Percentiles rank a stretch among this genome's conserved stretches.
phyloP scores from a whole-genome alignment of 2,888 invertebrate species.

The Drosophila anomalipes region DNA sequence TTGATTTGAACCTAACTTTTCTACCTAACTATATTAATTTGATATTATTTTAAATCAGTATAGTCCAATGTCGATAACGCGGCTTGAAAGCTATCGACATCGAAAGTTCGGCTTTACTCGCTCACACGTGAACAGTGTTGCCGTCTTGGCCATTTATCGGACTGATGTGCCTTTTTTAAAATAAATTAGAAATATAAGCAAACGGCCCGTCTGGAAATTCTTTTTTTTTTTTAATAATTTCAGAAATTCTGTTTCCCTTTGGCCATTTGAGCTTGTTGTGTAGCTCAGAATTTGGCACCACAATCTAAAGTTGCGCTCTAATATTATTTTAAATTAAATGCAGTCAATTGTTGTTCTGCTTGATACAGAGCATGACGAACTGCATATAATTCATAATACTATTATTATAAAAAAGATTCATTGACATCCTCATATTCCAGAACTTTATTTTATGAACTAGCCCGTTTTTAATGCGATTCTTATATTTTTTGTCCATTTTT shows the following conservation, averaged over 20 bases:
- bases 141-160: neutral
- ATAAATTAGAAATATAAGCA: neutral
- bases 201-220: neutral
- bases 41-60: neutral
- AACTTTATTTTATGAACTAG: neutral
- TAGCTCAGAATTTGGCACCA: neutral
- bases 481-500: neutral
- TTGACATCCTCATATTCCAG: neutral
- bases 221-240: neutral
- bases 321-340: neutral
- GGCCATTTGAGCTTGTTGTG: neutral
- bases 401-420: neutral
- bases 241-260: neutral
- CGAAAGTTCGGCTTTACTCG: slow-evolving; percentile 38
- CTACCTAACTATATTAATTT: neutral
- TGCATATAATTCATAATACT: neutral
- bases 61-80: slow-evolving; percentile 21
- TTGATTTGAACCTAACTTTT: neutral
- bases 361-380: neutral
- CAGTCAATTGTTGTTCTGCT: neutral
- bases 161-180: neutral
- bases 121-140: neutral
- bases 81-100: slow-evolving; percentile 19
- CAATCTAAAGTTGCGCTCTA: neutral
- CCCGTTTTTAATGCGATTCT: neutral